phyloP scores from a whole-genome alignment of 2,888 invertebrate genomes.

The Drosophila tanythrix region DNA sequence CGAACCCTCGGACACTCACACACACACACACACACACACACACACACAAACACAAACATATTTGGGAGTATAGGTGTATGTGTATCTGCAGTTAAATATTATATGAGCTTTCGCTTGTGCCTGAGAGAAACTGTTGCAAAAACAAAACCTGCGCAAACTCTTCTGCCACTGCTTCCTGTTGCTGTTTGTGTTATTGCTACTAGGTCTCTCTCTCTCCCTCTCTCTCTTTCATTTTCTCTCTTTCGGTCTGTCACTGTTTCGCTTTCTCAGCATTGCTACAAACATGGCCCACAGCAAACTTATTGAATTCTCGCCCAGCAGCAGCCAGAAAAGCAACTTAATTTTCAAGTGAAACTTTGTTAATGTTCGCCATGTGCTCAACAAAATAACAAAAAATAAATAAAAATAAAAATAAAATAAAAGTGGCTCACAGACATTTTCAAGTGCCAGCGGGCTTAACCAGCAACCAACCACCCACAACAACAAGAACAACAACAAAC shows the following conservation, averaged over 20 bases:
- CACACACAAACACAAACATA: not conserved
- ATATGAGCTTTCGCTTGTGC: slow-evolving; percentile 55
- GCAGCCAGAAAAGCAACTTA: slow-evolving; percentile 70
- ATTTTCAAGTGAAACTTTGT: slow-evolving; percentile 75
- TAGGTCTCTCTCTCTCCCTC: not conserved
- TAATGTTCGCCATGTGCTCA: slow-evolving; percentile 64
- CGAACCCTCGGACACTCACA: slow-evolving; percentile 27
- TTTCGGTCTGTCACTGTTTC: not conserved
- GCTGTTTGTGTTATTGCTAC: slow-evolving; percentile 52
- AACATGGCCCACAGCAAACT: slow-evolving; percentile 61
- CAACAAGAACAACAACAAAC: slow-evolving; percentile 17
- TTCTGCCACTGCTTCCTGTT: slow-evolving; percentile 49
- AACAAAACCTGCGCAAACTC: slow-evolving; percentile 53
- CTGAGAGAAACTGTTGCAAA: not conserved
- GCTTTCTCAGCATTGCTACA: slow-evolving; percentile 20
- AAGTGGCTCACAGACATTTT: slow-evolving; percentile 56
- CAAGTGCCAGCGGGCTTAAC: slow-evolving; percentile 47
- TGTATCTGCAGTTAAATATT: slow-evolving; percentile 55
- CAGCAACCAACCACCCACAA: slow-evolving; percentile 10
- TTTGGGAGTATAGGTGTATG: not conserved
- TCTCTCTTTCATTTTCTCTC: not conserved
- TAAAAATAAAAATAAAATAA: not conserved
- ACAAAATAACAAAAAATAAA: not conserved
- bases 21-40: not conserved
- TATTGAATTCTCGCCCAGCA: slow-evolving; percentile 69